Evolutionary conservation across 2,797 vertebrate species (phyloP).

Genomic region (Microcaecilia unicolor): DNA sequence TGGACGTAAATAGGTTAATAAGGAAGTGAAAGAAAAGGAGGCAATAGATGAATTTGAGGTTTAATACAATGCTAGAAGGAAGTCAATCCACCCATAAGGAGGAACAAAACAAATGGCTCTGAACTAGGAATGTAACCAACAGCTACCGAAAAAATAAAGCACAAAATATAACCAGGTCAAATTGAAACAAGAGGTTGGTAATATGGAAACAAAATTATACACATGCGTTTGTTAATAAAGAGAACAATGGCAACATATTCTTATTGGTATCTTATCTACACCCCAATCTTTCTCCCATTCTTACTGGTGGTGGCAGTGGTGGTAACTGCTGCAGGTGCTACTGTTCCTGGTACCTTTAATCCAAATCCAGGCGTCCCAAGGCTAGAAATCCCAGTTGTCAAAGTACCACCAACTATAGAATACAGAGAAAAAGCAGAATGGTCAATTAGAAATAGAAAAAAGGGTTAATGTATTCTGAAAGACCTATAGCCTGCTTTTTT

Average conservation of each 20-base stretch:
- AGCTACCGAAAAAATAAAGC: neutral
- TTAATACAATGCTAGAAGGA: neutral
- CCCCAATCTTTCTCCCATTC: rapidly evolving
- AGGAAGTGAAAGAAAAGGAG: neutral
- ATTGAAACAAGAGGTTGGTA: neutral
- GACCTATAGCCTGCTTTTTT: too few relatives aligned
- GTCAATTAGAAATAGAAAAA: too few relatives aligned
- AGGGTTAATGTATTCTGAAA: too few relatives aligned
- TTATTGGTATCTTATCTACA: neutral
- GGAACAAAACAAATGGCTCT: neutral
- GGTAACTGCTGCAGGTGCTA: conserved; percentile 1
- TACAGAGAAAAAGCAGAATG: too few relatives aligned
- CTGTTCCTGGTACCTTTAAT: conserved; percentile 33
- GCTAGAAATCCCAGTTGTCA: conserved; percentile 14
- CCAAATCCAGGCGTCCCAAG: conserved; percentile 33
- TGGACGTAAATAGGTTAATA: too few relatives aligned
- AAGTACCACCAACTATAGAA: too few relatives aligned
- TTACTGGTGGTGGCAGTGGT: conserved; percentile 15
- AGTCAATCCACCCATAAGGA: conserved; percentile 2
- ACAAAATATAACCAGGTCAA: neutral
- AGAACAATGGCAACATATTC: neutral
- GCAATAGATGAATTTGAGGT: rapidly evolving
- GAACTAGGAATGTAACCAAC: neutral
- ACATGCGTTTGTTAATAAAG: too few relatives aligned
- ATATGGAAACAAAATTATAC: neutral